Evolutionary conservation across 64 coral and sea anemone species (phyloP), one percentile per base, ranked within the genome.

Genomic region (Montipora efflorescens): DNA sequence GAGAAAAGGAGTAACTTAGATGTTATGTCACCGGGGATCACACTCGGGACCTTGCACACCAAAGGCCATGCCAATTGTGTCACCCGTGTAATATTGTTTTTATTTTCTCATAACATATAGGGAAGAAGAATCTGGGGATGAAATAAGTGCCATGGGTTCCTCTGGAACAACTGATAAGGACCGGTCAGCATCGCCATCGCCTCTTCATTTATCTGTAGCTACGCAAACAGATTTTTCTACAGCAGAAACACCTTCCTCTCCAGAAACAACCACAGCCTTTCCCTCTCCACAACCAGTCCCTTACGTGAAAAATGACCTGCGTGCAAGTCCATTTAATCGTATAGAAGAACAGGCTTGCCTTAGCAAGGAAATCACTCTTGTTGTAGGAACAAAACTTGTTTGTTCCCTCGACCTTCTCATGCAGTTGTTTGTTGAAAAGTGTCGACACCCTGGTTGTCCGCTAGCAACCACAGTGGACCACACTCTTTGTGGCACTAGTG

Each of bases 361-460:
- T 4, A 84, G 10, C 10, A 49, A 88, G 66, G 84, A 88, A 53
- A 47, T 88, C 7, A 49, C 44, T 19, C 44, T 88, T 45, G 21
- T 88, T 9, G 25, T 47, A 21, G 67, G 58, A 46, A 88, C 84
- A 22, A 88, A 88, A 74, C 48, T 88, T 43, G 62, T 88, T 62
- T 88, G 69, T 21, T 88, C 84, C 28, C 47, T 88, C n/a, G 84
- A 88, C 25, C 28, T 70, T 14, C 67, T 88, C 36, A 7, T 88
- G 18, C 67, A 74, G 19, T 74, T 88, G 84, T 74, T 49, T n/a
- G 19, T 8, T 49, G 51, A 88, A 22, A 68, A 88, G 45, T 53
- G 67, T 88, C 22, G 80, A 1, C 51, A 82, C 6, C 43, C 67
- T n/a, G 68, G 84, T 52, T 48, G 58, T 50, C 22, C 72, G 67